Conservation (phyloP, 2,797 vertebrate genomes). For the Chromobotia macracanthus region DNA sequence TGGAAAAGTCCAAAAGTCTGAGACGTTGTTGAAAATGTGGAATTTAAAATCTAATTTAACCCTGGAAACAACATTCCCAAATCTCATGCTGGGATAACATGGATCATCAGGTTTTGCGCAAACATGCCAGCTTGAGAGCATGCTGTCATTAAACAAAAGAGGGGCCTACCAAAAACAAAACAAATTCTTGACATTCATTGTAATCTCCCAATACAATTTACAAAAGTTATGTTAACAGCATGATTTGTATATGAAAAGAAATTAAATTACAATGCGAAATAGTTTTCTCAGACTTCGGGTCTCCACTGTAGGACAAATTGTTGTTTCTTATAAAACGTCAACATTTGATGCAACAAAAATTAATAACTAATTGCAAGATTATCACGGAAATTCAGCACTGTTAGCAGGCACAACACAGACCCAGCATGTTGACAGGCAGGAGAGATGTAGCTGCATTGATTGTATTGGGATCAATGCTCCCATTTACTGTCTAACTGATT, state of each 20-base stretch:
- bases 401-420: slow-evolving; percentile 24
- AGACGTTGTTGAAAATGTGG: background rate
- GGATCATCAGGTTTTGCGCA: slow-evolving; percentile 13
- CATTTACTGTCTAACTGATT: slow-evolving; percentile 84
- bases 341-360: background rate
- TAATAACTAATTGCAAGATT: background rate
- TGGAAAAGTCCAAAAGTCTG: background rate
- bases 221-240: too few species aligned
- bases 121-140: background rate
- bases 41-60: slow-evolving; percentile 14
- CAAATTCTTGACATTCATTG: background rate
- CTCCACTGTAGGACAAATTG: background rate
- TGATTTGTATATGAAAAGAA: background rate
- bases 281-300: background rate
- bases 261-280: background rate
- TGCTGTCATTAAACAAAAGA: slow-evolving; percentile 2
- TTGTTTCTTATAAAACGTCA: background rate
- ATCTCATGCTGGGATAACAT: slow-evolving; percentile 16
- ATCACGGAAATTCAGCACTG: slow-evolving; percentile 36
- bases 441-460: slow-evolving; percentile 77
- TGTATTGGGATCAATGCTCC: slow-evolving; percentile 80
- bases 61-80: background rate
- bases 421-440: slow-evolving; percentile 61
- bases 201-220: too few species aligned
- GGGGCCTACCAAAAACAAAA: background rate